A percentile compares a stretch with the other conserved stretches of the same genome.
These are phyloP conservation scores for Acleris literana DNA, from an alignment of 2,888 invertebrate genomes.

Conservation along the genomic window DNA sequence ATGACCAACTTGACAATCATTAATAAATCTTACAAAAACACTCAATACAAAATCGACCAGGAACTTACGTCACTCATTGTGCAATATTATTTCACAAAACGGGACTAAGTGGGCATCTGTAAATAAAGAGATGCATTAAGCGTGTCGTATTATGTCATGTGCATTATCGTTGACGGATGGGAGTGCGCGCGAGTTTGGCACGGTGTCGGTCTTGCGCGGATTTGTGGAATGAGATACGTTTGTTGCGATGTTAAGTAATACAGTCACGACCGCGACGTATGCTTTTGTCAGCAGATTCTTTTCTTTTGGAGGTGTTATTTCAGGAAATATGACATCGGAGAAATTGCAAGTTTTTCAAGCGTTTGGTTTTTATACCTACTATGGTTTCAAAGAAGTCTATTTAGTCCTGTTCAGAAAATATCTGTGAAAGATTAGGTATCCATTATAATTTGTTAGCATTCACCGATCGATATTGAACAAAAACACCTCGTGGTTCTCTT, in stretches of 20 bases:
- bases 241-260: constrained; percentile 1
- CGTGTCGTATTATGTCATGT: constrained; percentile 26
- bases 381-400: too few species aligned
- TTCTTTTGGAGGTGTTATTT: not conserved
- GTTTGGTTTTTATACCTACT: too few species aligned
- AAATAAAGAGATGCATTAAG: constrained; percentile 27
- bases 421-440: too few species aligned
- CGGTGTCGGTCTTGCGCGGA: constrained; percentile 5
- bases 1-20: constrained; percentile 21
- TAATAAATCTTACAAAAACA: constrained; percentile 30
- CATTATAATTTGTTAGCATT: too few species aligned
- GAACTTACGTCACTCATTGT: constrained; percentile 29
- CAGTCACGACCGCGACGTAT: not conserved
- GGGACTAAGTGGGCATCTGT: constrained; percentile 8
- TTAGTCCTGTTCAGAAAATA: too few species aligned
- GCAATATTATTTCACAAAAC: constrained; percentile 31
- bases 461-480: too few species aligned
- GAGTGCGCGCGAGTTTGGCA: constrained; percentile 13
- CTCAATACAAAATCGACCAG: constrained; percentile 26
- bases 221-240: not conserved
- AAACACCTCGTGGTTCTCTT: too few species aligned
- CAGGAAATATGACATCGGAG: too few species aligned
- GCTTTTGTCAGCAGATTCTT: not conserved
- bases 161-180: constrained; percentile 31
- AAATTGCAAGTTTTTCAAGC: too few species aligned